Conservation (phyloP, 2,888 invertebrate species). For the Lissonota sp. region DNA sequence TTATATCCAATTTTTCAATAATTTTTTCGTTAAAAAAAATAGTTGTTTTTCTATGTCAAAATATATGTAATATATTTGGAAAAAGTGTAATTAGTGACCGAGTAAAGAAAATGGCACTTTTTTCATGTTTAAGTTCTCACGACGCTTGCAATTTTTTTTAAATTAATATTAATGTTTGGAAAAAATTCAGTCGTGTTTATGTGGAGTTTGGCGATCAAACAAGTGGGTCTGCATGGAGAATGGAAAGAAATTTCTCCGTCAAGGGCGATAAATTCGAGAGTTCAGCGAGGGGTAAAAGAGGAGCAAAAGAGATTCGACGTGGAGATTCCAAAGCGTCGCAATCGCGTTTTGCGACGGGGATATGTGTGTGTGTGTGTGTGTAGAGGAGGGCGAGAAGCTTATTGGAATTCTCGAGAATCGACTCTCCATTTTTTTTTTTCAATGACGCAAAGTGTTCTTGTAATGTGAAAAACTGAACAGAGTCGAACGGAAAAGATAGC, state of each 20-base stretch:
- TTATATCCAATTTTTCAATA: too few species aligned
- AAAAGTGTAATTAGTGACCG: too few species aligned
- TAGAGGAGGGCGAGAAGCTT: conserved; percentile 40
- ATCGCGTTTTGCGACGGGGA: conserved; percentile 25
- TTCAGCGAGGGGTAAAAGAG: conserved; percentile 8
- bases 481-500: conserved; percentile 23
- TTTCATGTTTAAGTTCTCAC: too few species aligned
- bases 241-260: conserved; percentile 5
- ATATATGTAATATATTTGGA: too few species aligned
- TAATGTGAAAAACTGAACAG: conserved; percentile 63
- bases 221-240: neutral
- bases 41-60: too few species aligned
- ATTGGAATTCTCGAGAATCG: conserved; percentile 63
- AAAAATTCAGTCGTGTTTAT: neutral
- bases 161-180: too few species aligned
- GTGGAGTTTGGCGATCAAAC: neutral
- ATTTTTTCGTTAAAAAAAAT: too few species aligned
- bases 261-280: conserved; percentile 21
- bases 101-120: too few species aligned
- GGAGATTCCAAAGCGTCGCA: conserved; percentile 41
- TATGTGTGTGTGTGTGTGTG: neutral
- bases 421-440: conserved; percentile 15
- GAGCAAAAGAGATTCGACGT: conserved; percentile 32
- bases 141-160: too few species aligned
- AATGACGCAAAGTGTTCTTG: conserved; percentile 40